Conservation (phyloP, 1,140 invertebrate genomes). For the Matsumurasca onukii region DNA sequence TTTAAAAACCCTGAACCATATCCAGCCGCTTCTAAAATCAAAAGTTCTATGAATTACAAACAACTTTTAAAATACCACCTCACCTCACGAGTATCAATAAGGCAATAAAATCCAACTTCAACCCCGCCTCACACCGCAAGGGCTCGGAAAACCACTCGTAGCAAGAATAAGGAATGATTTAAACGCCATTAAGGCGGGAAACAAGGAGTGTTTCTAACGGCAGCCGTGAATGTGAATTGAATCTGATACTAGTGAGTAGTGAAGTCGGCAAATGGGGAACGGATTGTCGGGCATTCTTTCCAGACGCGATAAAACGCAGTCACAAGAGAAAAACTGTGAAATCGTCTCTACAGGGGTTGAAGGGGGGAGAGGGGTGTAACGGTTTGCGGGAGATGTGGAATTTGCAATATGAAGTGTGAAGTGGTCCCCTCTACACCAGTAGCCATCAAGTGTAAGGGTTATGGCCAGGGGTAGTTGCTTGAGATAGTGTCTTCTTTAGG, state of each 20-base stretch:
- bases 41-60: too few relatives aligned
- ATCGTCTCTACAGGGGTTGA: background rate
- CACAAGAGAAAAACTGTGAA: constrained; percentile 23
- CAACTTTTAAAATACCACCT: too few relatives aligned
- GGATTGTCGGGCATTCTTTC: constrained; percentile 9
- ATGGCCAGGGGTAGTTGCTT: too few relatives aligned
- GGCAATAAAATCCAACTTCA: background rate
- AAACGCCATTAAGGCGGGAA: constrained; percentile 11
- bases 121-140: background rate
- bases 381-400: constrained; percentile 8
- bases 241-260: constrained; percentile 17
- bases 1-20: too few relatives aligned
- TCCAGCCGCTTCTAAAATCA: too few relatives aligned
- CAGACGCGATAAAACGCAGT: constrained; percentile 21
- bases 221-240: background rate
- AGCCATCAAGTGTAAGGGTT: too few relatives aligned
- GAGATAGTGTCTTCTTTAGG: too few relatives aligned
- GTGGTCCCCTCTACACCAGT: too few relatives aligned
- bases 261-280: constrained; percentile 12
- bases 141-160: constrained; percentile 5
- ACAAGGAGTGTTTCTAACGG: constrained; percentile 6
- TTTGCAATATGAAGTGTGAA: constrained; percentile 17
- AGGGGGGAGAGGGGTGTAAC: background rate
- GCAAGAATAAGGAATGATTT: constrained; percentile 8
- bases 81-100: too few relatives aligned